Evolutionary conservation across 2,888 invertebrate species (phyloP).

Genomic region (Cataglyphis rosenhaueri): DNA sequence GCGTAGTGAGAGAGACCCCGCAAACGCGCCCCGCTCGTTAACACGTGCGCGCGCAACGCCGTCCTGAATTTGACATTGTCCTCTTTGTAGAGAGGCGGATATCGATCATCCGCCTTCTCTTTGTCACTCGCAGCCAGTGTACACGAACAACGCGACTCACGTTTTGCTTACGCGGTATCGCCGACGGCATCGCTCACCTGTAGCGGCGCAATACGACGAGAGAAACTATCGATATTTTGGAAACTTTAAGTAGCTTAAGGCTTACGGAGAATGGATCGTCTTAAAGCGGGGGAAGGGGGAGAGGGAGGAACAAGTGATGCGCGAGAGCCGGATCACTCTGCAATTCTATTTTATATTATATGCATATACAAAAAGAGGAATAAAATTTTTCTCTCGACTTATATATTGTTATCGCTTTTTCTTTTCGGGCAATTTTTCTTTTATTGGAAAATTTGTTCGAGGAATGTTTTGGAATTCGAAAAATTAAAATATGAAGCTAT

Average conservation of each 20-base stretch:
- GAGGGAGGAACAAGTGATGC: not conserved
- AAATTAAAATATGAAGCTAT: not conserved
- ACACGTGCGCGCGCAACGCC: slow-evolving; percentile 63
- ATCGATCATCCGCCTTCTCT: slow-evolving; percentile 66
- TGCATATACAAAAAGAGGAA: not conserved
- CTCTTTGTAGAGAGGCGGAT: slow-evolving; percentile 63
- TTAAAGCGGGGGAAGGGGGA: not conserved
- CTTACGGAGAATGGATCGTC: slow-evolving; percentile 13
- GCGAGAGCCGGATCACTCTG: not conserved
- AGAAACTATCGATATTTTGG: slow-evolving; percentile 46
- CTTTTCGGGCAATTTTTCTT: not conserved
- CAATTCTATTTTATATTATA: not conserved
- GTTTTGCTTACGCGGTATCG: slow-evolving; percentile 60
- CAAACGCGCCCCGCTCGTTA: slow-evolving; percentile 48
- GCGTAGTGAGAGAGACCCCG: slow-evolving; percentile 59
- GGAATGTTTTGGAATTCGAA: not conserved
- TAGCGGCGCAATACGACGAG: slow-evolving; percentile 30
- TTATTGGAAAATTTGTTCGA: not conserved
- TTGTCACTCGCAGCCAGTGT: slow-evolving; percentile 38
- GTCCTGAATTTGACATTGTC: slow-evolving; percentile 76
- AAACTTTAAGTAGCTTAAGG: slow-evolving; percentile 46
- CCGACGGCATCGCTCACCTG: slow-evolving; percentile 47
- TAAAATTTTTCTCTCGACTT: not conserved
- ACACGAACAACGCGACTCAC: slow-evolving; percentile 63
- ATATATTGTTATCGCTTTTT: not conserved